phyloP scores from a whole-genome alignment of 2,797 vertebrate genomes.

The Sebastolobus altivelis region DNA sequence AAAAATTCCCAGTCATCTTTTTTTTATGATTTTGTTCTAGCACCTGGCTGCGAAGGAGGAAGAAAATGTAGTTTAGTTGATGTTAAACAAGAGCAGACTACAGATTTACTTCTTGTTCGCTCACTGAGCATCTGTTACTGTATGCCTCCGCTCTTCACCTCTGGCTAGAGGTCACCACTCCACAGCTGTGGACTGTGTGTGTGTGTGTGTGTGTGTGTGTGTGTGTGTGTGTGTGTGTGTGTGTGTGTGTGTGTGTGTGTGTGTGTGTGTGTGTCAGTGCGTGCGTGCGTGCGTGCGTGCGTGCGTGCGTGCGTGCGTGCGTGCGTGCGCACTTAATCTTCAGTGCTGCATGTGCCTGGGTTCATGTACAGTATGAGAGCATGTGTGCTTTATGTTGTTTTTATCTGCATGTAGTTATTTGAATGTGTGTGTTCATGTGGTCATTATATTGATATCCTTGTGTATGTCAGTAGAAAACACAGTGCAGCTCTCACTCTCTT shows the following conservation, averaged over 20 bases:
- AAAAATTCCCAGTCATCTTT: background rate
- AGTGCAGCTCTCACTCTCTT: background rate
- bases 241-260: conserved; percentile 7
- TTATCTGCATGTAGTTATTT: background rate
- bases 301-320: no score
- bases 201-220: conserved; percentile 14
- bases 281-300: no score
- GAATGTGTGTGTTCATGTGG: background rate
- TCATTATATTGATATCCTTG: conserved; percentile 19
- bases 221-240: background rate
- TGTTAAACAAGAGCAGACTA: conserved; percentile 13
- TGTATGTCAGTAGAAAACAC: conserved; percentile 32
- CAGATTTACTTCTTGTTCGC: background rate
- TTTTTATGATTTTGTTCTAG: background rate
- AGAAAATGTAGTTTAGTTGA: background rate
- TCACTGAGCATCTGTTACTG: conserved; percentile 53
- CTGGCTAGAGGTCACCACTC: conserved; percentile 61
- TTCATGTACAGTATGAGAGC: background rate
- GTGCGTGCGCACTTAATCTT: no score
- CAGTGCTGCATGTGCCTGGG: no score
- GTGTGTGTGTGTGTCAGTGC: background rate
- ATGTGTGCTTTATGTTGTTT: background rate
- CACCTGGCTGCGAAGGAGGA: background rate
- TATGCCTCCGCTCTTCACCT: conserved; percentile 38
- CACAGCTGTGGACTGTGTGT: conserved; percentile 42